phyloP scores from a whole-genome alignment of 1,140 invertebrate genomes.

The Watersipora subatra region DNA sequence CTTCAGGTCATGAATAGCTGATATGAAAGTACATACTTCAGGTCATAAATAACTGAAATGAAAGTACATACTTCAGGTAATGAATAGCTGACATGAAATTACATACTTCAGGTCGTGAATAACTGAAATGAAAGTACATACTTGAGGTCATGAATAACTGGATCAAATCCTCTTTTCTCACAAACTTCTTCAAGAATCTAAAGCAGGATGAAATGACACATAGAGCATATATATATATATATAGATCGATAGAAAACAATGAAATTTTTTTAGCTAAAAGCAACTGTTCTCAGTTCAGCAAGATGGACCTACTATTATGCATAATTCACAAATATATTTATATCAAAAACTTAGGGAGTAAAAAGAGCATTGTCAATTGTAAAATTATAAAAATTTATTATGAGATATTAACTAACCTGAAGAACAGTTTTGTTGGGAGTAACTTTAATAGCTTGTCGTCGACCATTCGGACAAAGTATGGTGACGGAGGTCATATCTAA shows the following conservation, averaged over 20 bases:
- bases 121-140: background rate
- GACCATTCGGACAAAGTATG: conserved; percentile 33
- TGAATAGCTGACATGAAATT: background rate
- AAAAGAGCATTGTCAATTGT: no score
- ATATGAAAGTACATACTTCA: no score
- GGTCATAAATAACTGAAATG: background rate
- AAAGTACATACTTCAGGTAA: background rate
- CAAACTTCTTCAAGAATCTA: background rate
- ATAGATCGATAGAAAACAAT: no score
- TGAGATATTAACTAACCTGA: conserved; percentile 18
- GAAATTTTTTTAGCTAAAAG: no score
- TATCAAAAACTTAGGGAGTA: no score
- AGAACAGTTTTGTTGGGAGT: conserved; percentile 28
- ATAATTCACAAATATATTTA: no score
- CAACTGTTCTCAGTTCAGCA: no score
- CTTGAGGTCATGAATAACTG: background rate
- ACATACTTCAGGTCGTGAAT: background rate
- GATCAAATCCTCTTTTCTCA: background rate
- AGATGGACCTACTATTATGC: no score
- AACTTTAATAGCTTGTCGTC: conserved; percentile 29
- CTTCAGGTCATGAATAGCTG: no score
- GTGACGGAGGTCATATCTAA: conserved; percentile 22
- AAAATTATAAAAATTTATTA: background rate
- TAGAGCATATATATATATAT: no score
- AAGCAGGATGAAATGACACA: no score